Conservation (phyloP, 2,888 invertebrate species). For the Cheilosia soror region DNA sequence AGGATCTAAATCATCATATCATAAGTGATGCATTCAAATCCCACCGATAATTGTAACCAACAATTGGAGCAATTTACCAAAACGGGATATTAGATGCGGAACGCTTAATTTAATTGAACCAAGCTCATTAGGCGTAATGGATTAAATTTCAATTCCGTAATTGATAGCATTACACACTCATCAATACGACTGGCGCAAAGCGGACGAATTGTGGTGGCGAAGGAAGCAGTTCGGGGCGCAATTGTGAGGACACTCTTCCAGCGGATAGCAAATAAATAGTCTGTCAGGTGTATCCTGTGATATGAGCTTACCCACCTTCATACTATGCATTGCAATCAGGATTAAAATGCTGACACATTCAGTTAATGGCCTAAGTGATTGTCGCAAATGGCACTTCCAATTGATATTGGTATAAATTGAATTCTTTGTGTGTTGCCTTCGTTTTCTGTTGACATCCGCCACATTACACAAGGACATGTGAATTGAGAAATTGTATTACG, state of each 20-base stretch:
- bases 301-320: not conserved
- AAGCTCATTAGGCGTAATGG: conserved; percentile 68
- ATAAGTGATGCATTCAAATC: conserved; percentile 27
- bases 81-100: conserved; percentile 47
- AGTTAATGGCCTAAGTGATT: conserved; percentile 68
- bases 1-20: not conserved
- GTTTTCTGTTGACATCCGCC: conserved; percentile 10
- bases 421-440: conserved; percentile 29
- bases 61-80: conserved; percentile 30
- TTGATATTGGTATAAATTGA: conserved; percentile 61
- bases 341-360: conserved; percentile 64
- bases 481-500: conserved; percentile 26
- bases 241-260: conserved; percentile 21
- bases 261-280: conserved; percentile 64
- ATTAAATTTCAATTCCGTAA: conserved; percentile 72
- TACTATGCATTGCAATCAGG: conserved; percentile 42
- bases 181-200: conserved; percentile 33
- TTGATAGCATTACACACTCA: conserved; percentile 57
- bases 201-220: not conserved
- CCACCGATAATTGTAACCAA: conserved; percentile 17
- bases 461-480: conserved; percentile 20
- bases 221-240: not conserved
- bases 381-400: conserved; percentile 53
- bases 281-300: conserved; percentile 32
- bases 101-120: conserved; percentile 69